Evolutionary conservation across 2,888 invertebrate genomes (phyloP).

Genomic region (Eilema caniola): DNA sequence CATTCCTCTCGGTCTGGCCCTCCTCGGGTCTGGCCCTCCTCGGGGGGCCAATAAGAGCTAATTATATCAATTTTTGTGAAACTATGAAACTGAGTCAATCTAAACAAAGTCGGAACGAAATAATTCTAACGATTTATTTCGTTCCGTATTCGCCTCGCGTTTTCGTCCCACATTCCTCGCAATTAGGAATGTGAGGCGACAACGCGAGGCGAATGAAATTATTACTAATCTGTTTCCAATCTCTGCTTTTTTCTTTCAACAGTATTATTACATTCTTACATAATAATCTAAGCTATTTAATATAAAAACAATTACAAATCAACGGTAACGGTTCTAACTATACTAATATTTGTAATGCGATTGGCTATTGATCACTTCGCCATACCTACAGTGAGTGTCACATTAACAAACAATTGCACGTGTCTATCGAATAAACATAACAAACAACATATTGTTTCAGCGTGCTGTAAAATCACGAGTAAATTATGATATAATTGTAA

Average conservation of each 20-base stretch:
- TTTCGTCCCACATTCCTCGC: neutral
- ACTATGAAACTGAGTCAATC: no score
- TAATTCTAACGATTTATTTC: neutral
- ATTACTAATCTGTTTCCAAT: neutral
- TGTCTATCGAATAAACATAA: constrained; percentile 17
- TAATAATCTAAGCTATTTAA: neutral
- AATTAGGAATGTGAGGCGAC: no score
- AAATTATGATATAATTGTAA: neutral
- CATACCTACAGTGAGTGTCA: constrained; percentile 11
- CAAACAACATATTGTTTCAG: constrained; percentile 1
- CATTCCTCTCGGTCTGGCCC: no score
- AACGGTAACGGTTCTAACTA: neutral
- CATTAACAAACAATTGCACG: constrained; percentile 24
- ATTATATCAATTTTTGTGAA: no score
- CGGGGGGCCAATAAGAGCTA: no score
- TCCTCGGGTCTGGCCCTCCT: no score
- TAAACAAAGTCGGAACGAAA: no score
- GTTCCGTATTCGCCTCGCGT: neutral
- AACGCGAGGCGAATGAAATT: no score
- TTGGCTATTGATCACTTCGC: neutral
- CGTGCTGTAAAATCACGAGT: constrained; percentile 1
- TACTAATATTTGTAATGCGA: neutral
- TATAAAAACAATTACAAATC: neutral
- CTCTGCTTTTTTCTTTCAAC: neutral
- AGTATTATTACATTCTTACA: neutral